Conservation (phyloP, 2,888 invertebrate genomes). For the Clitarchus hookeri region DNA sequence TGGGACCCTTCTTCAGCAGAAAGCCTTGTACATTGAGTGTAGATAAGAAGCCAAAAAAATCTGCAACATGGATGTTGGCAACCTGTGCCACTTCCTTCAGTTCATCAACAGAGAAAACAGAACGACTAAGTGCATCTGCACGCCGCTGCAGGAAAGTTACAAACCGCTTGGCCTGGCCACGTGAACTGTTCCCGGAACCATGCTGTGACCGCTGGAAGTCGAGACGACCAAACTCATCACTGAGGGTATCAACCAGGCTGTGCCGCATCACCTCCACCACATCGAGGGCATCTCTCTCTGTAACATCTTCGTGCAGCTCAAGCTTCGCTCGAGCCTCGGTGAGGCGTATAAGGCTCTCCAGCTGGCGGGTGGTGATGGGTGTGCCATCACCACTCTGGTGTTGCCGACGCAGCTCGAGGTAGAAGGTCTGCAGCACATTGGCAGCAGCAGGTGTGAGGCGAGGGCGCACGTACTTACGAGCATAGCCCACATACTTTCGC, state of each 20-base stretch:
- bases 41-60: constrained; percentile 72
- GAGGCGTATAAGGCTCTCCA: constrained; percentile 85
- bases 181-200: constrained; percentile 73
- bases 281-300: constrained; percentile 79
- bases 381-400: constrained; percentile 69
- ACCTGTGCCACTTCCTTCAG: constrained; percentile 72
- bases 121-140: constrained; percentile 68
- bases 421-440: constrained; percentile 74
- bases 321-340: constrained; percentile 87
- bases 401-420: constrained; percentile 73
- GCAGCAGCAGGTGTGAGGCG: constrained; percentile 74
- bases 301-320: constrained; percentile 82
- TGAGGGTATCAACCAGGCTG: constrained; percentile 76
- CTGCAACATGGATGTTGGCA: constrained; percentile 65
- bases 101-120: constrained; percentile 75
- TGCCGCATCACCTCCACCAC: constrained; percentile 83
- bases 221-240: constrained; percentile 70
- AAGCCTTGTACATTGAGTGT: constrained; percentile 84
- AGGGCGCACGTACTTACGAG: constrained; percentile 85
- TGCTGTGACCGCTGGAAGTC: constrained; percentile 67
- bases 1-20: constrained; percentile 78
- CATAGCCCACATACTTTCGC: constrained; percentile 91
- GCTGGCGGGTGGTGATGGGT: constrained; percentile 86
- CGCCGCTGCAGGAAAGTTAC: constrained; percentile 68
- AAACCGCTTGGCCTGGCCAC: constrained; percentile 73